A percentile compares a stretch with the other conserved stretches of the same genome.
phyloP scores from a whole-genome alignment of 2,797 vertebrate species.

The Danio tinwini region DNA sequence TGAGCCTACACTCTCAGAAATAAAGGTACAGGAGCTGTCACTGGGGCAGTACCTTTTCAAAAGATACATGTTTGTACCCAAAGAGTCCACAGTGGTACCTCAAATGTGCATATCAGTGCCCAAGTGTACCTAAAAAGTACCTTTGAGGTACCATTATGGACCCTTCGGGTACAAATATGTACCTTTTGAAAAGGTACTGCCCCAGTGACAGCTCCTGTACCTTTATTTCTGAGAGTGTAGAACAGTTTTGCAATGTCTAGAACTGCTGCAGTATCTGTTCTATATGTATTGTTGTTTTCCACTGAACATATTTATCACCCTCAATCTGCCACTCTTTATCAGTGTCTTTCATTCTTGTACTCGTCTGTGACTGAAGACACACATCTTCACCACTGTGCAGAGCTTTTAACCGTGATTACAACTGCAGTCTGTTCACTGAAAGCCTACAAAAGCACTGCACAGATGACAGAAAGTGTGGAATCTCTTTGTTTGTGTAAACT shows the following conservation, averaged over 20 bases:
- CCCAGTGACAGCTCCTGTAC: too few species aligned
- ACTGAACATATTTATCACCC: conserved; percentile 5
- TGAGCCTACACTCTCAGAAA: too few species aligned
- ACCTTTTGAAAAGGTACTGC: too few species aligned
- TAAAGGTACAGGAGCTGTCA: too few species aligned
- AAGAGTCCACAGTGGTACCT: too few species aligned
- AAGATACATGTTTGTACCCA: too few species aligned
- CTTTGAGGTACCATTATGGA: too few species aligned
- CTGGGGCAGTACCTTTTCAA: too few species aligned
- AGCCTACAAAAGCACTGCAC: conserved; percentile 11
- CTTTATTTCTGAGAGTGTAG: too few species aligned
- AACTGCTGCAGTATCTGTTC: background rate
- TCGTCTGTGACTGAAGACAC: conserved; percentile 32
- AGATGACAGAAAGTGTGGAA: conserved; percentile 24
- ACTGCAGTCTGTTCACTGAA: conserved; percentile 11
- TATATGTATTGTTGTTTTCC: background rate
- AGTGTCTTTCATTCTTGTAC: conserved; percentile 33
- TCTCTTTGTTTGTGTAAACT: conserved; percentile 23
- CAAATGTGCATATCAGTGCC: too few species aligned
- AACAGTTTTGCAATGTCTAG: background rate
- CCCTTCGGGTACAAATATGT: too few species aligned
- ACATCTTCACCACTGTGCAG: background rate
- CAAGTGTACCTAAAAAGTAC: too few species aligned
- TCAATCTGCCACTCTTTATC: conserved; percentile 20
- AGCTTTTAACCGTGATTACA: conserved; percentile 1